These are phyloP conservation scores for Stratiolaelaps scimitus DNA, from an alignment of 1,140 invertebrate genomes.

Conservation along the genomic window DNA sequence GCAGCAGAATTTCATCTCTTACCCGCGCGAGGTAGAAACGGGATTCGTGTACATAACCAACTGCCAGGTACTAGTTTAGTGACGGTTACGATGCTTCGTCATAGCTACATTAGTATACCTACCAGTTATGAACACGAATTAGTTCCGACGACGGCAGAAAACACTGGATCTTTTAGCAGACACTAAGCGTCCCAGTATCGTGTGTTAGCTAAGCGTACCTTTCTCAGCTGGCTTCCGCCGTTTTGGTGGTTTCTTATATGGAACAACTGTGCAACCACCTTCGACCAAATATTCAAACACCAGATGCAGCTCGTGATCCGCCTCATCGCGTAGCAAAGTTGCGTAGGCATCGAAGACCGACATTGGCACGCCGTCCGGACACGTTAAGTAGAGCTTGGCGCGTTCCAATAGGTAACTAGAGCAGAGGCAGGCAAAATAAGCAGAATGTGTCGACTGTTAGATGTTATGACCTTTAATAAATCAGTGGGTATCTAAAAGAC, in stretches of 20 bases:
- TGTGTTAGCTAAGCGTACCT: too few relatives aligned
- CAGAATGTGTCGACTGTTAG: background rate
- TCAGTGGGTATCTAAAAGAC: background rate
- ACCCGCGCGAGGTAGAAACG: too few relatives aligned
- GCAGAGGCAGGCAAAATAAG: background rate
- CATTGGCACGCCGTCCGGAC: background rate
- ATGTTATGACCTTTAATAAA: background rate
- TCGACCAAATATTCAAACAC: slow-evolving; percentile 11
- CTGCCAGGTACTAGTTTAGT: too few relatives aligned
- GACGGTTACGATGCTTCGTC: too few relatives aligned
- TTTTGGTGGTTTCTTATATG: background rate
- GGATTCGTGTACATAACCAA: too few relatives aligned
- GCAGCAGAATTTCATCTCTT: too few relatives aligned
- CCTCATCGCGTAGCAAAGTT: background rate
- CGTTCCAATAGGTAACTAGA: background rate
- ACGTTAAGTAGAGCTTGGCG: slow-evolving; percentile 1
- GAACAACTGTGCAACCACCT: background rate
- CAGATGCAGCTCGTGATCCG: background rate
- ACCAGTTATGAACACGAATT: too few relatives aligned
- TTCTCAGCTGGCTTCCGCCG: background rate
- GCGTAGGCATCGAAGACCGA: slow-evolving; percentile 4
- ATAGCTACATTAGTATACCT: too few relatives aligned
- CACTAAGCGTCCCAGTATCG: too few relatives aligned
- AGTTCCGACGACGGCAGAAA: too few relatives aligned
- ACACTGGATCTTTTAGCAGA: too few relatives aligned